Conservation (phyloP, 1,140 invertebrate species). For the Sarcophaga peregrina region DNA sequence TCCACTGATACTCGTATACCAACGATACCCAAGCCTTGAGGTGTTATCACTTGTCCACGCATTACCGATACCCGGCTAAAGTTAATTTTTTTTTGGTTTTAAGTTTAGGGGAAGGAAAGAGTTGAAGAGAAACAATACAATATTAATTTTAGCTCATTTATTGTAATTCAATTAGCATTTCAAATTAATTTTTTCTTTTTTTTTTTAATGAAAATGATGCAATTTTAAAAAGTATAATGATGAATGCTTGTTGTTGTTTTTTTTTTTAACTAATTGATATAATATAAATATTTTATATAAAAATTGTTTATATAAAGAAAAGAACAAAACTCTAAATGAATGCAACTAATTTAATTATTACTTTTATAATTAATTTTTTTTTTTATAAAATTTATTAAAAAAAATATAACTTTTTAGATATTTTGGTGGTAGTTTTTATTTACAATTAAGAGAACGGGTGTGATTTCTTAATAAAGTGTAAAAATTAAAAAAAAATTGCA, state of each 20-base stretch:
- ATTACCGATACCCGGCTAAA: slow-evolving; percentile 97
- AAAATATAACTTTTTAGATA: not conserved
- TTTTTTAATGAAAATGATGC: not conserved
- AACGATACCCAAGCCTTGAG: slow-evolving; percentile 92
- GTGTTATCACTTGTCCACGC: slow-evolving; percentile 93
- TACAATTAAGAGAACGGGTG: no score
- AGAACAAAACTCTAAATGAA: slow-evolving; percentile 15
- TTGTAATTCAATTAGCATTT: not conserved
- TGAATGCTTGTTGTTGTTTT: slow-evolving; percentile 16
- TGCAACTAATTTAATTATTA: not conserved
- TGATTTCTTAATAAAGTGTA: no score
- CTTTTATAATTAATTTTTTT: not conserved
- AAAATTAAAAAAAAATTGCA: no score
- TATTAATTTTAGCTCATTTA: slow-evolving; percentile 29
- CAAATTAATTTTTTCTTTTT: slow-evolving; percentile 21
- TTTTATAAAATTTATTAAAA: not conserved
- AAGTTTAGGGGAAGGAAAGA: slow-evolving; percentile 26
- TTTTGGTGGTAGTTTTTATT: not conserved
- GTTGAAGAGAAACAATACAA: slow-evolving; percentile 17
- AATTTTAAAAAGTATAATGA: no score
- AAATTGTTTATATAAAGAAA: not conserved
- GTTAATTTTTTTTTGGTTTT: not conserved
- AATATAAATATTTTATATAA: not conserved
- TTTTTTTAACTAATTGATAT: not conserved
- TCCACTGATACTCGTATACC: slow-evolving; percentile 97